Base-by-base conservation (phyloP, 2,888 invertebrate genomes). In the Drosophila cracens region DNA sequence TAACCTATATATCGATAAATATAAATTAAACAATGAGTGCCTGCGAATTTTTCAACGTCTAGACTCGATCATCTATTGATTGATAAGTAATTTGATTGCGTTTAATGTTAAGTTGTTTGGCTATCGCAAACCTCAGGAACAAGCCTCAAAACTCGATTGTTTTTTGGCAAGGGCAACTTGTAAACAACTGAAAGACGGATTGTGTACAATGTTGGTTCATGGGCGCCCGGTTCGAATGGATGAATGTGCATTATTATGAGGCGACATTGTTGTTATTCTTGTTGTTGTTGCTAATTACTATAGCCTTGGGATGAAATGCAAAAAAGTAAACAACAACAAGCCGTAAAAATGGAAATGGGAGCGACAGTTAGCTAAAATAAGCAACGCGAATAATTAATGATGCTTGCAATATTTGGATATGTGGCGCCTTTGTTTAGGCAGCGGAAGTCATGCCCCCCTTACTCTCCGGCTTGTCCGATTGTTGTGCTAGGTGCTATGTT, bases 331-430 rank as follows among this genome's bases (percentile, higher is more conserved):
- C 31, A 46, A 46, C 68, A 29, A 13, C 13, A 31, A 76, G 83
- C 69, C 25, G 38, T 33, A 40, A 43, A 29, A 43, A 33, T 21
- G 49, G 66, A 63, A 36, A 53, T 40, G n/a, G 29, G 10, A 59
- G 46, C 16, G 31, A 54, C 34, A 61, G 59, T 63, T 51, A 51
- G 38, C 78, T 59, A 73, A 83, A 82, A 78, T 69, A 81, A 75
- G 75, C 87, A 67, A 70, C 64, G 76, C 67, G 81, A 83, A 84
- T 87, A 81, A 84, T 87, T 84, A 83, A 87, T 87, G 87, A 64
- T 67, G 75, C 73, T 66, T 66, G 74, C 72, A 51, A 64, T 66
- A 70, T 70, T 73, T 67, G 84, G 82, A 87, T 79, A 79, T 83
- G 82, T 87, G 82, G 84, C 78, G 83, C 83, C 83, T 67, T 71